phyloP scores from a whole-genome alignment of 2,113 vertebrate genomes.

The Lota lota region DNA sequence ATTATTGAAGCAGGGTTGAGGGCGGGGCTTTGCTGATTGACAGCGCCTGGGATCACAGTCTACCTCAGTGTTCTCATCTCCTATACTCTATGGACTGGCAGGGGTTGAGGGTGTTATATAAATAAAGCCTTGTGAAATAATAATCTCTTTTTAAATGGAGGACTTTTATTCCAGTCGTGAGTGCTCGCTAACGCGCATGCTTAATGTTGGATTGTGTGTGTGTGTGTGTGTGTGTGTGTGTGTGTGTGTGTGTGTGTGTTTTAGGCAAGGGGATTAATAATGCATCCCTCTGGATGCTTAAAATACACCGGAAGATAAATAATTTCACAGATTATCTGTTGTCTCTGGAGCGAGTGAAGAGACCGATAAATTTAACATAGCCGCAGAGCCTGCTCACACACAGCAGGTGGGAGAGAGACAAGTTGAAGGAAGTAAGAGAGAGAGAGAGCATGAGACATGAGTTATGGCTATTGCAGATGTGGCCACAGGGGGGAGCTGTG shows the following conservation, averaged over 20 bases:
- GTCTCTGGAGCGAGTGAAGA: constrained; percentile 55
- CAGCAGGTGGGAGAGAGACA: background rate
- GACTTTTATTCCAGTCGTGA: constrained; percentile 3
- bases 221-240: constrained; percentile 5
- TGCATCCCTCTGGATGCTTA: constrained; percentile 50
- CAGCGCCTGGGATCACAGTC: too few species aligned
- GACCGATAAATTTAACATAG: constrained; percentile 54
- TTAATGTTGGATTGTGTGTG: background rate
- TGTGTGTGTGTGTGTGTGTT: background rate
- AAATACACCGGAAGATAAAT: constrained; percentile 69
- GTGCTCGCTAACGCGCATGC: background rate
- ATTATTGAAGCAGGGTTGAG: too few species aligned
- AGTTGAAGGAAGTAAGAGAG: constrained; percentile 10
- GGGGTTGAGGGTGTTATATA: background rate
- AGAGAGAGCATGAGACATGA: constrained; percentile 2
- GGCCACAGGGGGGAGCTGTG: constrained; percentile 45
- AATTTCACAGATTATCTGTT: constrained; percentile 66
- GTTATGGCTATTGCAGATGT: background rate
- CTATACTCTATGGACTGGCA: background rate
- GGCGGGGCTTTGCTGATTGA: too few species aligned
- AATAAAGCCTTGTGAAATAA: background rate
- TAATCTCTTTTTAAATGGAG: constrained; percentile 6
- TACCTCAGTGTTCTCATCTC: too few species aligned
- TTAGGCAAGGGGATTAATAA: constrained; percentile 48
- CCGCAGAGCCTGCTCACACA: constrained; percentile 49